These are phyloP conservation scores for Eunapius fragilis DNA, from an alignment of 37 sponge, comb jelly and placozoan genomes.

Conservation along the genomic window DNA sequence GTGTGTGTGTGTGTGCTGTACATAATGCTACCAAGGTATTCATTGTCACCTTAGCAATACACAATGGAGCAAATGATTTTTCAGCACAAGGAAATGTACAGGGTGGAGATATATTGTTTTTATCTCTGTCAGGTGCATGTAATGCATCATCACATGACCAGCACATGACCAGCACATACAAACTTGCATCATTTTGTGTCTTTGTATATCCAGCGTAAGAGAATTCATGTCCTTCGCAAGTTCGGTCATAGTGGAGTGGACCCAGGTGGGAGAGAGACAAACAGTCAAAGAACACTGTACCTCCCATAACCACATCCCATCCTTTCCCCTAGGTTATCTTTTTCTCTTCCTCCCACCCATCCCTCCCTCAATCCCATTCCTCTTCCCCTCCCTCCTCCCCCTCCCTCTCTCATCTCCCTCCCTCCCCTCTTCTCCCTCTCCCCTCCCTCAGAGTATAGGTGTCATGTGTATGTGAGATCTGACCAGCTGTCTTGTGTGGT, in stretches of 20 bases:
- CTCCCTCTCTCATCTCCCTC: neutral
- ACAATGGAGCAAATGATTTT: no score
- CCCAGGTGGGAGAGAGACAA: conserved; percentile 79
- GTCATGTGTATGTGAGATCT: conserved; percentile 90
- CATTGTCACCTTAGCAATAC: no score
- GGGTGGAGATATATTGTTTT: no score
- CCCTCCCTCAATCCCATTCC: no score
- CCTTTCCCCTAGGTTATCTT: no score
- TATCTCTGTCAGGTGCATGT: no score
- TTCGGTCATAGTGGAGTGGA: conserved; percentile 85
- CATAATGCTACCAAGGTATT: no score
- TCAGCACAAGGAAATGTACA: no score
- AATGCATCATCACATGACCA: neutral
- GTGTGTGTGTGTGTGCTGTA: no score
- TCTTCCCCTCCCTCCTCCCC: neutral
- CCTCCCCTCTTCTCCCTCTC: neutral
- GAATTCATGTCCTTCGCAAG: conserved; percentile 96
- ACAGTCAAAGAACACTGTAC: conserved; percentile 94
- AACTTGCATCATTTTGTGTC: neutral
- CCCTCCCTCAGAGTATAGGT: conserved; percentile 78
- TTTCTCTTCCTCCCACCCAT: no score
- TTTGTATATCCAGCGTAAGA: conserved; percentile 58
- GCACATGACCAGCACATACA: neutral
- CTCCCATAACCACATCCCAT: no score
- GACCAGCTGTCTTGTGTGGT: conserved; percentile 87